Evolutionary conservation across 2,888 invertebrate genomes (phyloP).

Genomic region (Eupelmus urozonus): DNA sequence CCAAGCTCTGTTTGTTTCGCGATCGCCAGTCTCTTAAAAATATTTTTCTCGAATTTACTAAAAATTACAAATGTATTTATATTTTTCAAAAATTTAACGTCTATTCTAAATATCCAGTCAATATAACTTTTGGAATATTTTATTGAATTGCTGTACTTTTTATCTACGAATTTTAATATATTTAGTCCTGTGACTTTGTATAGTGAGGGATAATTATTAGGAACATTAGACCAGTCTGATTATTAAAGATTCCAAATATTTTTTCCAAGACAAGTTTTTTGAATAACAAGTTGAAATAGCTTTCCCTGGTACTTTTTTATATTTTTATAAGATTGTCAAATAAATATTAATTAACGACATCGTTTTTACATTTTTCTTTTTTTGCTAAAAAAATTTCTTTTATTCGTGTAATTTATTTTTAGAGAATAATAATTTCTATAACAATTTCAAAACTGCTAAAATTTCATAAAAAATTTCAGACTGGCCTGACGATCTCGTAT

Average conservation of each 20-base stretch:
- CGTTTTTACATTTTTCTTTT: too few relatives aligned
- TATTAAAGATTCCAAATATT: conserved; percentile 2
- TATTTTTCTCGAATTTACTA: conserved; percentile 12
- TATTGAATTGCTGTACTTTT: not conserved
- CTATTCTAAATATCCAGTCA: conserved; percentile 16
- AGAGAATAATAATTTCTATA: too few relatives aligned
- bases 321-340: too few relatives aligned
- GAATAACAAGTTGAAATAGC: too few relatives aligned
- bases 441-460: too few relatives aligned
- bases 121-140: conserved; percentile 17
- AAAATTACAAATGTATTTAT: conserved; percentile 8
- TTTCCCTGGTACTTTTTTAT: too few relatives aligned
- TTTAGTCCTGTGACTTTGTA: conserved; percentile 43
- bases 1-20: conserved; percentile 38
- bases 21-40: conserved; percentile 19
- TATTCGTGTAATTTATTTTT: conserved; percentile 1
- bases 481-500: conserved; percentile 24
- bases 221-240: conserved; percentile 39
- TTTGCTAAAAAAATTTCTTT: not conserved
- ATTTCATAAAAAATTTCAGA: not conserved
- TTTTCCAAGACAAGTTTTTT: too few relatives aligned
- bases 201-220: conserved; percentile 44
- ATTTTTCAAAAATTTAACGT: conserved; percentile 11
- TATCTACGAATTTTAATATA: conserved; percentile 17
- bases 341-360: too few relatives aligned